A percentile compares a stretch with the other conserved stretches of the same genome.
Conservation (phyloP, 64 coral and sea anemone species). For the Dendrophyllia cribrosa region DNA sequence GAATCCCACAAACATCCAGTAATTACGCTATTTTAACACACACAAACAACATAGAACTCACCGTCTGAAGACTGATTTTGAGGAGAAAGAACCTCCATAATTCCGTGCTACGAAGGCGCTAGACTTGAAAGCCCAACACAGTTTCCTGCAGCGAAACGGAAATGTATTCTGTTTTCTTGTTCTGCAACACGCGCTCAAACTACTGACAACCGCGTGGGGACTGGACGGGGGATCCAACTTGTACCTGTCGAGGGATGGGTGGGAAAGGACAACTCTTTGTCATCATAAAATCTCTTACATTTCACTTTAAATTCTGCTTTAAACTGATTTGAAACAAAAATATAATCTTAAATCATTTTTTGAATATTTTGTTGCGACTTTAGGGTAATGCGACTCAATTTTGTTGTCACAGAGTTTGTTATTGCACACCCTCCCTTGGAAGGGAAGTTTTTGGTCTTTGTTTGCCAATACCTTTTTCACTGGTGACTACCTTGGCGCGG, state of each 20-base stretch:
- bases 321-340: neutral
- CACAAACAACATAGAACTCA: neutral
- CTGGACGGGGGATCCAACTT: neutral
- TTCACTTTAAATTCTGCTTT: neutral
- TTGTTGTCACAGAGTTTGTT: neutral
- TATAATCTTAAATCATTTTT: neutral
- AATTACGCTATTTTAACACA: neutral
- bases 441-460: neutral
- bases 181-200: slow-evolving; percentile 40
- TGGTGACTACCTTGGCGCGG: slow-evolving; percentile 18
- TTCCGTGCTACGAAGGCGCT: neutral
- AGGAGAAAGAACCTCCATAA: slow-evolving; percentile 38
- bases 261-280: neutral
- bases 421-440: neutral
- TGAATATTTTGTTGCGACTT: neutral
- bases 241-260: neutral
- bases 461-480: neutral
- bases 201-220: slow-evolving; percentile 43
- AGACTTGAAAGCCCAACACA: neutral
- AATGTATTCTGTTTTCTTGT: slow-evolving; percentile 23
- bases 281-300: neutral
- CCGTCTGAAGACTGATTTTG: slow-evolving; percentile 31
- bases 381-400: neutral
- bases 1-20: neutral
- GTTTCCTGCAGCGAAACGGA: slow-evolving; percentile 43